Conservation (phyloP, 2,113 vertebrate genomes). For the Mastomys natalensis region DNA sequence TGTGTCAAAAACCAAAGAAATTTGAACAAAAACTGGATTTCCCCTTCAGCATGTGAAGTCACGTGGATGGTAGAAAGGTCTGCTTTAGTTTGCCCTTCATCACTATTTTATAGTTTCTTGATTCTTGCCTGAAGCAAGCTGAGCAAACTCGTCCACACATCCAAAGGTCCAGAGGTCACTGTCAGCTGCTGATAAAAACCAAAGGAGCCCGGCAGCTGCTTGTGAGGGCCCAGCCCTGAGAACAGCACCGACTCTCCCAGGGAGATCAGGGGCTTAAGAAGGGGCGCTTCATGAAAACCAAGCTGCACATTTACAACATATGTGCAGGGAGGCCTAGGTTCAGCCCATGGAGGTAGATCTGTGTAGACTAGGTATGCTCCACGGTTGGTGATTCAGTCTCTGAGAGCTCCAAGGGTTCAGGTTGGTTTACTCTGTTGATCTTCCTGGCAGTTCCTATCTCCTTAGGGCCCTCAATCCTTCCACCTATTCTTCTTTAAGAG, state of each 20-base stretch:
- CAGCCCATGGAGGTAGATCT: too few relatives aligned
- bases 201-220: not conserved
- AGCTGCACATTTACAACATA: too few relatives aligned
- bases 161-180: not conserved
- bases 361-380: too few relatives aligned
- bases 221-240: not conserved
- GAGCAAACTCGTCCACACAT: constrained; percentile 17
- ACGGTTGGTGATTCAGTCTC: too few relatives aligned
- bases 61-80: not conserved
- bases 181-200: not conserved
- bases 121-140: constrained; percentile 1
- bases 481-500: too few relatives aligned
- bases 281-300: too few relatives aligned
- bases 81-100: not conserved
- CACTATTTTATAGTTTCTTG: not conserved
- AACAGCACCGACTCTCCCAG: not conserved
- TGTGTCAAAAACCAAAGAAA: constrained; percentile 12
- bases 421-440: too few relatives aligned
- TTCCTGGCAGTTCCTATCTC: too few relatives aligned
- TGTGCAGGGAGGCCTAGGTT: too few relatives aligned
- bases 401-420: too few relatives aligned
- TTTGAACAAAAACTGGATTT: constrained; percentile 16
- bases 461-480: too few relatives aligned
- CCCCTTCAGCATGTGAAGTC: not conserved
- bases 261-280: not conserved